Evolutionary conservation across 2,113 vertebrate genomes (phyloP), one percentile per base, ranked within the genome.

Genomic region (Egretta garzetta): DNA sequence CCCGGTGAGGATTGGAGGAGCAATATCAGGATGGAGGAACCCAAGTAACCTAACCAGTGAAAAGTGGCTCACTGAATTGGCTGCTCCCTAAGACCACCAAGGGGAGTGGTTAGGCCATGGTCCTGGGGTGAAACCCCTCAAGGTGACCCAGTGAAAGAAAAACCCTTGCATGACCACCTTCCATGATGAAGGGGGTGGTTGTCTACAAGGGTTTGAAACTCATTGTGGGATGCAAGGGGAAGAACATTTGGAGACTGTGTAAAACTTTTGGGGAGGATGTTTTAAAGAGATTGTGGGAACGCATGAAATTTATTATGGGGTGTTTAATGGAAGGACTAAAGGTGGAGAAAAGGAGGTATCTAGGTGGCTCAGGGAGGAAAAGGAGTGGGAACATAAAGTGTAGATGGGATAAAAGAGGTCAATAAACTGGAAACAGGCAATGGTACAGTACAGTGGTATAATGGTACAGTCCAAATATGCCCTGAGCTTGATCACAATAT

Each of bases 171-270:
- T 15, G 26, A 47, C 5, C 33, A 49, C 6, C 13, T 79, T 87
- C n/a, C 6, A 30, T 0, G 0, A 6, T 39, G 49, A 49, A 58
- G 8, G 4, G 8, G 8, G 3, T n/a, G 21, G 16, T 3, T 74
- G 12, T 26, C 41, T 35, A 37, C 1, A 4, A 81, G 39, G 8
- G 2, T 30, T 39, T 67, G 32, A 77, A 79, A 49, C 9, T 52
- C 30, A 11, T 7, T 68, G 50, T 50, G 53, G 15, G 24, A 50
- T 15, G 19, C 17, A 70, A 47, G 4, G 6, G 17, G n/a, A 73
- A 84, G 28, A 55, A 33, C 2, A 55, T 59, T 33, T 77, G 32
- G 43, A 64, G 23, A 52, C 14, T 10, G 6, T 39, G 13, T 30
- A 92, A 80, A 79, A 52, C 1, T 55, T 73, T 28, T 10, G 9